These are phyloP conservation scores for Pterocles gutturalis DNA, from an alignment of 2,113 vertebrate genomes.

Conservation along the genomic window DNA sequence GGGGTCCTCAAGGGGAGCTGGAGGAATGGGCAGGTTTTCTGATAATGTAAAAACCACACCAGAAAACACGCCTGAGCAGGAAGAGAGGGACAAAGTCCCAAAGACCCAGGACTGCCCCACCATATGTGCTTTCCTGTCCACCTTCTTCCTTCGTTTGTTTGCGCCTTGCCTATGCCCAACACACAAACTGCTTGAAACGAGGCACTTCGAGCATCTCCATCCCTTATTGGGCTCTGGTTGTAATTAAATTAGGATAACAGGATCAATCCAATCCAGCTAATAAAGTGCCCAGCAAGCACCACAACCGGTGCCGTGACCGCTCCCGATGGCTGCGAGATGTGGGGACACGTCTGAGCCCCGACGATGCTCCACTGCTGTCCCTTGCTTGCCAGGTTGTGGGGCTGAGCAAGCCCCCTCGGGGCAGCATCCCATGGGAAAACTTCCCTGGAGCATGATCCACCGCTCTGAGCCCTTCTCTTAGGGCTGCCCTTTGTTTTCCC, in stretches of 20 bases:
- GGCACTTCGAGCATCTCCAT: rapidly evolving
- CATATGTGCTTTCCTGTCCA: not conserved
- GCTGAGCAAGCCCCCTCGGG: not conserved
- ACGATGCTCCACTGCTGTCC: rapidly evolving
- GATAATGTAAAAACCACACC: constrained; percentile 12
- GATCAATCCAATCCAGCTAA: not conserved
- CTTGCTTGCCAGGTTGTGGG: rapidly evolving
- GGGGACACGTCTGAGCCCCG: not conserved
- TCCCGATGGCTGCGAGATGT: rapidly evolving
- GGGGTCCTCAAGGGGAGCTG: not conserved
- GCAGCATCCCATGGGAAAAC: not conserved
- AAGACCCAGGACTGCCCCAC: not conserved
- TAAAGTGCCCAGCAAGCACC: not conserved
- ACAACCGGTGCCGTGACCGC: rapidly evolving
- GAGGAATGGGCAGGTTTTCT: constrained; percentile 31
- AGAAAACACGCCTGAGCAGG: not conserved
- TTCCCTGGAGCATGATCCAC: rapidly evolving
- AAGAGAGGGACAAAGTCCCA: not conserved
- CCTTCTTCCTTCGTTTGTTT: not conserved
- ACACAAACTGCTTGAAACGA: not conserved
- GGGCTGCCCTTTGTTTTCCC: constrained; percentile 38
- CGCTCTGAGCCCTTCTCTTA: not conserved
- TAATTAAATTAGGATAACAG: not conserved
- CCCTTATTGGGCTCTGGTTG: not conserved
- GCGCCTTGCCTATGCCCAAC: not conserved